Evolutionary conservation across 2,113 vertebrate species (phyloP), one percentile per base, ranked within the genome.

Genomic region (Suricata suricatta): DNA sequence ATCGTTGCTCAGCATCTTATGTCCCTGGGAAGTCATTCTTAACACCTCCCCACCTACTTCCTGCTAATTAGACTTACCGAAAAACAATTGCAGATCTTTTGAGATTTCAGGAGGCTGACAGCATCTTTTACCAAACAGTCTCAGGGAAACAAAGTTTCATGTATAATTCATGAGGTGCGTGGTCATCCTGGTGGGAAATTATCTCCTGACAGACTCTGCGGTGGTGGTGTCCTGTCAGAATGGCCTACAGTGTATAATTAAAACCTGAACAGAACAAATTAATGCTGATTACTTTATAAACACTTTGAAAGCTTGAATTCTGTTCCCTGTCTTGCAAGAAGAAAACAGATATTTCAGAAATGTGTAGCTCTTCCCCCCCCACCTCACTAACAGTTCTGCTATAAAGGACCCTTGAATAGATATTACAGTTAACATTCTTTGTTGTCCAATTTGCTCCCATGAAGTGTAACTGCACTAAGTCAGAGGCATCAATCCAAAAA

Each of bases 221-320:
- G 97, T 98, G 93, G 96, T 97, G 94, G 96, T 98, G 98, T 98
- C 98, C 98, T 99, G 98, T 98, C 98, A 98, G 98, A 96, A 98
- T 96, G 98, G 97, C 97, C 97, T 98, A 96, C 95, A 97, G 97
- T 98, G 97, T 98, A 97, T 98, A 99, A 99, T 99, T 99, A 99
- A 99, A 98, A 98, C 98, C 97, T 98, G 98, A 99, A 98, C 97
- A 98, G 98, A 98, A 98, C 97, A 99, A 98, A 99, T 98, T 98
- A 99, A 99, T 98, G 97, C 98, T 98, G 98, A 98, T 99, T 98
- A 98, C 98, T 99, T 99, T 97, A 98, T 97, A 99, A 99, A 98
- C 98, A 98, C 89, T 98, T 98, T 98, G 98, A 98, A 98, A 98
- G 96, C 98, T 98, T 97, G 95, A 98, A 97, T 98, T 97, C 98